Evolutionary conservation across 1,140 invertebrate genomes (phyloP), one percentile per base, ranked within the genome.

Genomic region (Papilio glaucus): DNA sequence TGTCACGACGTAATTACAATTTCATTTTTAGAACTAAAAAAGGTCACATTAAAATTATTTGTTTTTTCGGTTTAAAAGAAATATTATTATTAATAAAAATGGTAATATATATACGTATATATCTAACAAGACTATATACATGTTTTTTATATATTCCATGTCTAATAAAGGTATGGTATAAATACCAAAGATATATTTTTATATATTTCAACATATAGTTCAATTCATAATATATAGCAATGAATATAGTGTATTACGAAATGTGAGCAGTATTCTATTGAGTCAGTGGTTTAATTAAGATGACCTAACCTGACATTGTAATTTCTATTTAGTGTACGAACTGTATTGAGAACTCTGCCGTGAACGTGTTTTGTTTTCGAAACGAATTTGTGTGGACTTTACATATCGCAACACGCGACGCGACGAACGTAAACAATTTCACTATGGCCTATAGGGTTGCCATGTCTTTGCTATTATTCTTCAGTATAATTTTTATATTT

Each of bases 391-490:
- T 33, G 67, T 33, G 26, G 24, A 33, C 67, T 26, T 62, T 62
- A 69, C 26, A 69, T 69, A 49, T 26, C 45, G 67, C 67, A 69
- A 69, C 42, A 49, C 42, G 26, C 26, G 13, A 33, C 12, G 24
- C 24, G 53, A 69, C 26, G 42, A 69, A 69, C 49, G 67, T 69
- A 6, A 37, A 62, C 29, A 67, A 57, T 57, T 67, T 69, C 45
- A 49, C 67, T 69, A 26, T 49, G 13, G n/a, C 13, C 21, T 1
- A 8, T 33, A 69, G 42, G 67, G 41, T 69, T 49, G 24, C 67
- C 42, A 69, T 29, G 12, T 7, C 26, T 42, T 41, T 26, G 0
- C 1, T 24, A 37, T 63, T 63, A 21, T 49, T 49, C 9, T 49
- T 49, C 8, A 8, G 8, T n/a, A 21, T 21, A n/a, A n/a, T n/a